A percentile compares a stretch with the other conserved stretches of the same genome.
Conservation (phyloP, 2,113 vertebrate species). For the Sminthopsis crassicaudata region DNA sequence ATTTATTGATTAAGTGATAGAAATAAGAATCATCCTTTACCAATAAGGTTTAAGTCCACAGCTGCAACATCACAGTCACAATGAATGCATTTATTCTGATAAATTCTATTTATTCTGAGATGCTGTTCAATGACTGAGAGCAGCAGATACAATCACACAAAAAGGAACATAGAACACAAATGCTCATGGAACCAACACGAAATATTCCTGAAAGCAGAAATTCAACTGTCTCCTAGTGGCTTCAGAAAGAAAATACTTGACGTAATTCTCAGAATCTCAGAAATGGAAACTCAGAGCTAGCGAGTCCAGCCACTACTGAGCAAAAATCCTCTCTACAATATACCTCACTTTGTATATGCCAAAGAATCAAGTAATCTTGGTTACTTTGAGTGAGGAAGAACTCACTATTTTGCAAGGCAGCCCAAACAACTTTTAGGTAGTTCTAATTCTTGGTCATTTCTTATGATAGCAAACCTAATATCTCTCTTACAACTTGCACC, state of each 20-base stretch:
- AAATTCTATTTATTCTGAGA: background rate
- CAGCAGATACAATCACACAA: background rate
- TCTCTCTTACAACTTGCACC: background rate
- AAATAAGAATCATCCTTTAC: background rate
- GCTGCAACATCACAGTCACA: no score
- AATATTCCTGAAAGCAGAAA: background rate
- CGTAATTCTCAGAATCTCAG: background rate
- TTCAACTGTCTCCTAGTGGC: background rate
- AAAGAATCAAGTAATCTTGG: no score
- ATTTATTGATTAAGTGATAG: background rate
- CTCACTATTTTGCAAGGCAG: background rate
- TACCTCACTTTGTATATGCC: background rate
- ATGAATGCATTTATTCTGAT: background rate
- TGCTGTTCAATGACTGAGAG: no score
- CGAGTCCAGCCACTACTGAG: background rate
- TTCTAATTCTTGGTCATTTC: background rate
- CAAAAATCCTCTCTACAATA: background rate
- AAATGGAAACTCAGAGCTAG: background rate
- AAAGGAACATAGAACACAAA: background rate
- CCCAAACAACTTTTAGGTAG: background rate
- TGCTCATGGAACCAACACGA: background rate
- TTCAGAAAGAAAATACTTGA: background rate
- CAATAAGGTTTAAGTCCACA: background rate
- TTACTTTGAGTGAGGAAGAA: no score
- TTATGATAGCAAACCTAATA: background rate